Evolutionary conservation across 2,888 invertebrate genomes (phyloP).

Genomic region (Agonopterix arenella): DNA sequence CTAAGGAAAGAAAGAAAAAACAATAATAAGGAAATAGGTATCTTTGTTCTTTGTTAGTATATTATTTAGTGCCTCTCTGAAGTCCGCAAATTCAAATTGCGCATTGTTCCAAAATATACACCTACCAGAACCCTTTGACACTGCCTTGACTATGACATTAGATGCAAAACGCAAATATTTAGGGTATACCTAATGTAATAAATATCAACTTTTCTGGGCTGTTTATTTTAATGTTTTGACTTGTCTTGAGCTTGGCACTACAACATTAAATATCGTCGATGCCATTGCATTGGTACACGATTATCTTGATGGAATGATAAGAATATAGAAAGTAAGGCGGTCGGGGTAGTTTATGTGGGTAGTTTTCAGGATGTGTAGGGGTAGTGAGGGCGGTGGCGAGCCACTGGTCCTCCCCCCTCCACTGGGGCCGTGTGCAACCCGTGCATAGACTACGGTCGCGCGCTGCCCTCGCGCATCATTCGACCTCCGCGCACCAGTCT

Average conservation of each 20-base stretch:
- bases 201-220: not conserved
- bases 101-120: no score
- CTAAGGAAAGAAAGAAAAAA: no score
- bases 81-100: no score
- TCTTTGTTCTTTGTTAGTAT: no score
- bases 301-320: not conserved
- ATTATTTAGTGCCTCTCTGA: no score
- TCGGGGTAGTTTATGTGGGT: not conserved
- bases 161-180: no score
- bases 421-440: conserved; percentile 75
- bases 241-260: conserved; percentile 7
- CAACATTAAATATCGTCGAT: not conserved
- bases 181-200: no score
- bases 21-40: no score
- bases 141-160: no score
- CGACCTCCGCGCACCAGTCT: conserved; percentile 75
- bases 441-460: conserved; percentile 70
- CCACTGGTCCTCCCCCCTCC: conserved; percentile 46
- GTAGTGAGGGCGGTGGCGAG: conserved; percentile 33
- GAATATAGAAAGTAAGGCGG: not conserved
- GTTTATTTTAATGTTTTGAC: conserved; percentile 8
- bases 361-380: not conserved
- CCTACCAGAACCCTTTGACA: no score
- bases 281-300: not conserved
- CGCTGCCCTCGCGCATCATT: conserved; percentile 70